Evolutionary conservation across 2,113 vertebrate genomes (phyloP), one percentile per base, ranked within the genome.

Genomic region (Mormoops blainvillei): DNA sequence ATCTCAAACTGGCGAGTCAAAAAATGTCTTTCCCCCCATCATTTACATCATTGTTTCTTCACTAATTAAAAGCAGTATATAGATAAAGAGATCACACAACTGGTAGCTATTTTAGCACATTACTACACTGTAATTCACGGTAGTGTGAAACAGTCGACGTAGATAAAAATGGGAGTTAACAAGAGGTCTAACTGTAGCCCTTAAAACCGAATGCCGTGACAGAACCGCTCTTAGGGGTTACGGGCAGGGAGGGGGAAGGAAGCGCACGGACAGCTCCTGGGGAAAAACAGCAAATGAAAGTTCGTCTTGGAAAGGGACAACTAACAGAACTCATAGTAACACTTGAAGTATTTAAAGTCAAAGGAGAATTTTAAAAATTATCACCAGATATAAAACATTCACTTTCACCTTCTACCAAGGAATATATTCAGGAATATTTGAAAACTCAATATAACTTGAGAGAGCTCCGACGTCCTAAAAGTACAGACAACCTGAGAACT

Each of bases 401-500:
- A 93, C 33, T 82, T 70, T 96, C 11, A 94, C 11, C 71, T 82
- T 82, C 81, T 31, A 90, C 52, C 28, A 95, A 93, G 52, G 38
- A 94, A 88, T 77, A 91, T 52, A 95, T 7, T 94, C 73, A 91
- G 65, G 41, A 96, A 65, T 78, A 92, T 28, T n/a, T 91, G 33
- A 94, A 94, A 94, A 97, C 18, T 50, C 48, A 94, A 33, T 58
- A 77, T 45, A 45, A 95, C 22, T 45, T 77, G 63, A 74, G 43
- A 91, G 83, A 83, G 61, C 70, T 89, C 77, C 61, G 43, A 91
- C 96, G 43, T 84, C 87, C n/a, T 95, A 93, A 91, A 87, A 90
- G 31, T 90, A 92, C 80, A 83, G 86, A 93, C 82, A 77, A 94
- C 74, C 56, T 93, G 50, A 97, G 78, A 96, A 97, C 48, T 77